Evolutionary conservation across 1,140 invertebrate species (phyloP).

Genomic region (Tetramorium simillimum): DNA sequence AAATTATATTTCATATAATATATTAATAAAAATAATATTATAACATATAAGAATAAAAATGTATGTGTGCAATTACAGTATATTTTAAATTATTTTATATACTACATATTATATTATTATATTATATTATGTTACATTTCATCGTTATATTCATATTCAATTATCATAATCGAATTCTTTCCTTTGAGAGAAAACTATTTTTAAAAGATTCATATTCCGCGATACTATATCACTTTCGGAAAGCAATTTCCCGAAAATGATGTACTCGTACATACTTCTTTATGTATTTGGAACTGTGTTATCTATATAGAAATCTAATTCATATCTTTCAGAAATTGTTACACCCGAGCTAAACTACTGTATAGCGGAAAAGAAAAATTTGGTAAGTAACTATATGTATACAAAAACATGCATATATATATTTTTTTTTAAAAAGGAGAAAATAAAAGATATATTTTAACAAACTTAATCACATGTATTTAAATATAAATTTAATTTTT

Average conservation of each 20-base stretch:
- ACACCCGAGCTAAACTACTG: background rate
- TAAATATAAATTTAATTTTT: background rate
- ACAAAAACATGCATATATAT: background rate
- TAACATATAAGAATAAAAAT: no score
- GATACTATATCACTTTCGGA: background rate
- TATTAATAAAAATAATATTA: no score
- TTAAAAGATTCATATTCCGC: background rate
- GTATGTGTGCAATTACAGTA: no score
- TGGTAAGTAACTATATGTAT: conserved; percentile 3
- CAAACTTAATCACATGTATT: background rate
- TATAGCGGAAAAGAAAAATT: background rate
- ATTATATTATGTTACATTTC: no score
- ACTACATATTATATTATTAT: no score
- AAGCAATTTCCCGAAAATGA: background rate
- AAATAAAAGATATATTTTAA: background rate
- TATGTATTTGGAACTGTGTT: background rate
- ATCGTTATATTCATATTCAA: no score
- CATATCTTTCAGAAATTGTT: background rate
- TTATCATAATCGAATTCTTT: no score
- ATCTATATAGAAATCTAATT: conserved; percentile 1
- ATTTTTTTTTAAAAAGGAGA: background rate
- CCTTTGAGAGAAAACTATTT: background rate
- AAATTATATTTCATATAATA: no score
- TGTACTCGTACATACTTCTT: background rate
- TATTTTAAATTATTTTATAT: no score